Conservation (phyloP, 2,888 invertebrate genomes). For the Cantharis flavilabris region DNA sequence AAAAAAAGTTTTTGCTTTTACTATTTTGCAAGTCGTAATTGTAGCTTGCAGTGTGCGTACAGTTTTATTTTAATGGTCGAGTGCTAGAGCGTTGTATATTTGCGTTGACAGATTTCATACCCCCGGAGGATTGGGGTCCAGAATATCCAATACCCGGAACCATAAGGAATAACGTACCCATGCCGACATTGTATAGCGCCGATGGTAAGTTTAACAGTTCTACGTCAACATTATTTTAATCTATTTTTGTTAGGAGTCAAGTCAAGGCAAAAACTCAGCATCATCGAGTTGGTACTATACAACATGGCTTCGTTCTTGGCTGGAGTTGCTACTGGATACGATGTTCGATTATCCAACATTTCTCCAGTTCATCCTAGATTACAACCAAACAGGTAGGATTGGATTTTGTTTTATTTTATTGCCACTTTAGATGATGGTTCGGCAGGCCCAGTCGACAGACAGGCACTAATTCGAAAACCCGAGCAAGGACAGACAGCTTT, state of each 20-base stretch:
- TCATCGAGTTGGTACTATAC: slow-evolving; percentile 80
- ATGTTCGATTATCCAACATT: slow-evolving; percentile 86
- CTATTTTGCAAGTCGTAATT: slow-evolving; percentile 10
- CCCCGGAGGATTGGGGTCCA: slow-evolving; percentile 67
- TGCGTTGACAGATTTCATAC: slow-evolving; percentile 52
- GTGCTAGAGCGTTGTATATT: slow-evolving; percentile 40
- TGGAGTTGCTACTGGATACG: slow-evolving; percentile 89
- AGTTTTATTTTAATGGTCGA: slow-evolving; percentile 20
- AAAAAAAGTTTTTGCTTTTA: not conserved
- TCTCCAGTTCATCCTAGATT: slow-evolving; percentile 81
- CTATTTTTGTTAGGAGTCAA: slow-evolving; percentile 17
- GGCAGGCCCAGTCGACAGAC: not conserved
- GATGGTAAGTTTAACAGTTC: slow-evolving; percentile 59
- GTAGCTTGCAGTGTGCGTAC: slow-evolving; percentile 25
- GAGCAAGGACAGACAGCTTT: no score
- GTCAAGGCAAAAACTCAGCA: slow-evolving; percentile 62
- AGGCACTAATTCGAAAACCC: no score
- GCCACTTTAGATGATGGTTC: no score
- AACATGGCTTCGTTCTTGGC: slow-evolving; percentile 92
- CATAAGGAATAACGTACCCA: slow-evolving; percentile 67
- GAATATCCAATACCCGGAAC: slow-evolving; percentile 63
- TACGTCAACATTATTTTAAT: not conserved
- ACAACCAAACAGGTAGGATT: slow-evolving; percentile 67
- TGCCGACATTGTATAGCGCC: slow-evolving; percentile 81
- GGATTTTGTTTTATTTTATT: not conserved